phyloP scores from a whole-genome alignment of 2,113 vertebrate genomes.

The Neodon shergylaensis region DNA sequence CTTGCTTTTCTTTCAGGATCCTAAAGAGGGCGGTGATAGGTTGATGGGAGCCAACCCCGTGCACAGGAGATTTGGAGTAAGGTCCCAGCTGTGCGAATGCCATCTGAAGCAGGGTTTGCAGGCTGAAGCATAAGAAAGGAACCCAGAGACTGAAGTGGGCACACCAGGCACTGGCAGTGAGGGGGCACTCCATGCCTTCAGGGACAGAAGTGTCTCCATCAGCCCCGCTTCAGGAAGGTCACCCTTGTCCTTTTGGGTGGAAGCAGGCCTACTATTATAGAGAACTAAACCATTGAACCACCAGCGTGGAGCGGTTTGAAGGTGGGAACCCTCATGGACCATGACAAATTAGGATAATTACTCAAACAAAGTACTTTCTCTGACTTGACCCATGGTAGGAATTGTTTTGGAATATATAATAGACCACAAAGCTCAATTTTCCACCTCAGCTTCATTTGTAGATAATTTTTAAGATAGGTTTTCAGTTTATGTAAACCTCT shows the following conservation, averaged over 20 bases:
- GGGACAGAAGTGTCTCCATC: fast-evolving
- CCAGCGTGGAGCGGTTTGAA: neutral
- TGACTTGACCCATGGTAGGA: neutral
- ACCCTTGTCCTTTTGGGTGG: no score
- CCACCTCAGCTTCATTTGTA: conserved; percentile 53
- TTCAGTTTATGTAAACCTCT: conserved; percentile 41
- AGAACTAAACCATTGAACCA: neutral
- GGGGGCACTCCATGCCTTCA: fast-evolving
- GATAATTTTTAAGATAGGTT: conserved; percentile 42
- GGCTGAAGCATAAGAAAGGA: fast-evolving
- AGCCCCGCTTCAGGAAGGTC: fast-evolving
- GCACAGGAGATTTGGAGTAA: neutral
- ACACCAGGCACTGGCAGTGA: fast-evolving
- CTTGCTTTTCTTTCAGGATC: neutral
- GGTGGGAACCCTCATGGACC: neutral
- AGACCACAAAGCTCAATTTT: conserved; percentile 43
- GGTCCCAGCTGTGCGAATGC: fast-evolving
- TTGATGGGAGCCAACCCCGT: fast-evolving
- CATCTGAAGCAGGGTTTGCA: fast-evolving
- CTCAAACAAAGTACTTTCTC: neutral
- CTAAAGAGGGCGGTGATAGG: fast-evolving
- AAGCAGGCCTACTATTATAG: neutral
- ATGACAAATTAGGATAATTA: neutral
- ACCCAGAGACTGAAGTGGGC: fast-evolving
- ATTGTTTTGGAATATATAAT: conserved; percentile 50